Evolutionary conservation across 2,888 invertebrate species (phyloP).

Genomic region (Allygus modestus): DNA sequence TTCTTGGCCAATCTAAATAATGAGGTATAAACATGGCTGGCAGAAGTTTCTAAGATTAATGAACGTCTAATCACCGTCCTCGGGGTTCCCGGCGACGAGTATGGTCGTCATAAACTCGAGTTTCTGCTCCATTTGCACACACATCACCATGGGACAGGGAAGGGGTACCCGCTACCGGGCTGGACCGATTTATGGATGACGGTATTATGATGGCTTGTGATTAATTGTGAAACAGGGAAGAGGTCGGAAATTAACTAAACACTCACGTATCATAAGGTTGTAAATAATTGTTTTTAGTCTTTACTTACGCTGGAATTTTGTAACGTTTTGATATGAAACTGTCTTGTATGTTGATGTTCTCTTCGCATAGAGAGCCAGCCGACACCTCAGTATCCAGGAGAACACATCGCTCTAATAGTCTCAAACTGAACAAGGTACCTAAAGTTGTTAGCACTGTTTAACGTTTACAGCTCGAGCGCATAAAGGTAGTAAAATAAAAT

Average conservation of each 20-base stretch:
- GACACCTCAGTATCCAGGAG: too few species aligned
- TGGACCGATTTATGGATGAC: too few species aligned
- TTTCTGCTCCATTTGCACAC: slow-evolving; percentile 17
- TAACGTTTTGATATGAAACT: too few species aligned
- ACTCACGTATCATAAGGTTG: too few species aligned
- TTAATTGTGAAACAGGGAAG: too few species aligned
- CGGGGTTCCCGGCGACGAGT: neutral
- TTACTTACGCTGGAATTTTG: too few species aligned
- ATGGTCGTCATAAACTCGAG: neutral
- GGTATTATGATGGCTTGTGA: too few species aligned
- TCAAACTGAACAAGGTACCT: slow-evolving; percentile 3
- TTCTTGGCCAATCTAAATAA: slow-evolving; percentile 31
- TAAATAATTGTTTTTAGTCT: too few species aligned
- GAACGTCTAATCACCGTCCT: slow-evolving; percentile 12
- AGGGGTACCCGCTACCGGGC: neutral
- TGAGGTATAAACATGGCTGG: slow-evolving; percentile 39
- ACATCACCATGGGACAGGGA: slow-evolving; percentile 11
- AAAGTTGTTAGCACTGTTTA: slow-evolving; percentile 33
- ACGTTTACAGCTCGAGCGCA: neutral
- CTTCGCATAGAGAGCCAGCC: too few species aligned
- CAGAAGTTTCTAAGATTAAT: slow-evolving; percentile 31
- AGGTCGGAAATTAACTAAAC: too few species aligned
- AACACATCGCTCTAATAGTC: neutral
- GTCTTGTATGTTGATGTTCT: too few species aligned
- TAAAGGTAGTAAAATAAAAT: slow-evolving; percentile 37